phyloP scores from a whole-genome alignment of 2,113 vertebrate species.

The Psammodynastes pulverulentus region DNA sequence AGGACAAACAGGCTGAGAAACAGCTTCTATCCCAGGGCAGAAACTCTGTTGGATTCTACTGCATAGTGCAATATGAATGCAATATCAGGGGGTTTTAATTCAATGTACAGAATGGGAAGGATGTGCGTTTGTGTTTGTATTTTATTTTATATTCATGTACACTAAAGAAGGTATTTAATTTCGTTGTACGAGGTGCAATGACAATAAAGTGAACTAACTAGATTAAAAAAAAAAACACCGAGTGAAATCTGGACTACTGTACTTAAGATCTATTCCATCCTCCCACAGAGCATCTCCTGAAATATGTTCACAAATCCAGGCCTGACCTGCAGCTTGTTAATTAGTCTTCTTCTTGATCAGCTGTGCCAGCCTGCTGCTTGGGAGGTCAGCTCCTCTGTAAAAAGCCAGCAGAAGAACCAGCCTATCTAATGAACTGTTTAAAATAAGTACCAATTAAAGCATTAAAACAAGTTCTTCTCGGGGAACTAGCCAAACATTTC shows the following conservation, averaged over 20 bases:
- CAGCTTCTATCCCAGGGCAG: no score
- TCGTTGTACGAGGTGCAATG: no score
- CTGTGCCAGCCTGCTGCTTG: conserved; percentile 31
- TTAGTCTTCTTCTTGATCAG: conserved; percentile 40
- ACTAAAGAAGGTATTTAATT: no score
- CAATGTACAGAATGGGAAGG: no score
- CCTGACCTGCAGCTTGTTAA: conserved; percentile 44
- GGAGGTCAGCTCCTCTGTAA: conserved; percentile 42
- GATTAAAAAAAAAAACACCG: no score
- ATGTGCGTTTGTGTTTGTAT: no score
- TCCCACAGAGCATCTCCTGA: not conserved
- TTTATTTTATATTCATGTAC: no score
- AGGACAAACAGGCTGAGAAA: no score
- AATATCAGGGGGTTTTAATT: no score
- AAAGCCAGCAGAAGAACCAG: conserved; percentile 47
- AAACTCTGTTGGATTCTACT: no score
- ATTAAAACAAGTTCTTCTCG: conserved; percentile 52
- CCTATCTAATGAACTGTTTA: conserved; percentile 63
- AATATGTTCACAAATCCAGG: conserved; percentile 1
- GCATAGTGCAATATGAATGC: no score
- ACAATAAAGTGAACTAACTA: no score
- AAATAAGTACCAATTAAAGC: conserved; percentile 66
- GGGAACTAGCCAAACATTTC: conserved; percentile 23
- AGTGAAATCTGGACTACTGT: not conserved
- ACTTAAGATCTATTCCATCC: not conserved